These are phyloP conservation scores for Eurytoma californica DNA, from an alignment of 2,888 invertebrate species.

Conservation along the genomic window DNA sequence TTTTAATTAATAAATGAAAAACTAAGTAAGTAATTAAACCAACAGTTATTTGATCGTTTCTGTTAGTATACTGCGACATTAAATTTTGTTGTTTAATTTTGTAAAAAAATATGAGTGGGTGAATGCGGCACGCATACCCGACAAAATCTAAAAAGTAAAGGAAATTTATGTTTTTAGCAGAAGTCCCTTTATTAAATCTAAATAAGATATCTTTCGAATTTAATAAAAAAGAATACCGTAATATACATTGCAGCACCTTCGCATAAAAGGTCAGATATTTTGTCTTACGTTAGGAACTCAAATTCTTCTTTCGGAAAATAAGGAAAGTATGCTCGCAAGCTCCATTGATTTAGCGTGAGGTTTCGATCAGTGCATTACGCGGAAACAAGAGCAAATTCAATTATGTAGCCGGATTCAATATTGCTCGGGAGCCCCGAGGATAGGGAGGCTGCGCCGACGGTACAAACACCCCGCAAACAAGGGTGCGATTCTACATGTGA, in stretches of 20 bases:
- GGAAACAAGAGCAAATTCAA: constrained; percentile 69
- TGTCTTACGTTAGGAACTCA: constrained; percentile 12
- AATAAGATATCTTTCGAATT: no score
- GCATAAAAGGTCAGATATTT: constrained; percentile 32
- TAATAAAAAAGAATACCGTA: constrained; percentile 19
- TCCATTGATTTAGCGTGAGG: constrained; percentile 57
- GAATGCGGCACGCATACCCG: no score
- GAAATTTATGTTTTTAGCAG: no score
- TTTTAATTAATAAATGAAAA: background rate
- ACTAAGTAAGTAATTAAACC: background rate
- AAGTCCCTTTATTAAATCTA: no score
- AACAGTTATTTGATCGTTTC: no score
- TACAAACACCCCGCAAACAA: constrained; percentile 68
- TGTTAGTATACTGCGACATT: no score
- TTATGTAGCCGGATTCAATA: constrained; percentile 65
- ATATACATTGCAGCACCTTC: constrained; percentile 37
- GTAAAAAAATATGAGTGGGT: no score
- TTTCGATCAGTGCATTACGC: constrained; percentile 61
- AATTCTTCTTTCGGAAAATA: constrained; percentile 21
- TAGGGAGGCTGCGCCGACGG: constrained; percentile 54
- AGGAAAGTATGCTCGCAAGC: constrained; percentile 34
- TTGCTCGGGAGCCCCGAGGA: constrained; percentile 59
- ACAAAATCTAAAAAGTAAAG: no score
- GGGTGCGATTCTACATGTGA: constrained; percentile 66
- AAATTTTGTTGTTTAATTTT: no score